Conservation (phyloP, 1,140 invertebrate species). For the Drosophila sucinea region DNA sequence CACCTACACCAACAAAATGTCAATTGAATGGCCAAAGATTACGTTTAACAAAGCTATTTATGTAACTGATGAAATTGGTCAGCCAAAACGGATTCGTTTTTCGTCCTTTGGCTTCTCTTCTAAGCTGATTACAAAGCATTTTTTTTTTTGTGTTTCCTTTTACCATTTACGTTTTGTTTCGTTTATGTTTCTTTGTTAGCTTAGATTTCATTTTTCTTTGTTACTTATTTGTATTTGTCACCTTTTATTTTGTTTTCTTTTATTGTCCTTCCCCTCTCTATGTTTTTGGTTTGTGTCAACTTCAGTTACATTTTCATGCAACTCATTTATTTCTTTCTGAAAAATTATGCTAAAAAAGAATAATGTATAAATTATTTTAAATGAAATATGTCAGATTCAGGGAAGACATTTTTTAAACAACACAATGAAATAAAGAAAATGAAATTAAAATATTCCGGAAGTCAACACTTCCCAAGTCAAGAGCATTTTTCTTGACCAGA, state of each 20-base stretch:
- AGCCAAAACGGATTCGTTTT: conserved; percentile 27
- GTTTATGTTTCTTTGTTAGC: conserved; percentile 29
- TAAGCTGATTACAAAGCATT: conserved; percentile 57
- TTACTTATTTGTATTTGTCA: conserved; percentile 55
- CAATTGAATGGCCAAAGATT: conserved; percentile 31
- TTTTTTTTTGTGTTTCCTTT: conserved; percentile 45
- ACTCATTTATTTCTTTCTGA: background rate
- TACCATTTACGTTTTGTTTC: conserved; percentile 6
- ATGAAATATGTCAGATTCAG: background rate
- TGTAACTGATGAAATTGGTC: conserved; percentile 15
- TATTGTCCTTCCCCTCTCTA: background rate
- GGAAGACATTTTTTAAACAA: background rate
- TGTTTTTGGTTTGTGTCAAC: background rate
- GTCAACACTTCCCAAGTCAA: no score
- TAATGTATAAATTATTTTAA: background rate
- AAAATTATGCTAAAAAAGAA: background rate
- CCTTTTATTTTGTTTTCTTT: conserved; percentile 5
- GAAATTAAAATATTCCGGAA: background rate
- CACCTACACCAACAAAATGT: conserved; percentile 5
- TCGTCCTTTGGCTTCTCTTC: background rate
- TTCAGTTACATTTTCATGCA: background rate
- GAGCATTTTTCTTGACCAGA: no score
- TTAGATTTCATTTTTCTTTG: conserved; percentile 33
- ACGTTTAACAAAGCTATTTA: conserved; percentile 35
- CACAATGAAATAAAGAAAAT: background rate